Conservation (phyloP, 2,113 vertebrate species). For the Pomatostomus ruficeps region DNA sequence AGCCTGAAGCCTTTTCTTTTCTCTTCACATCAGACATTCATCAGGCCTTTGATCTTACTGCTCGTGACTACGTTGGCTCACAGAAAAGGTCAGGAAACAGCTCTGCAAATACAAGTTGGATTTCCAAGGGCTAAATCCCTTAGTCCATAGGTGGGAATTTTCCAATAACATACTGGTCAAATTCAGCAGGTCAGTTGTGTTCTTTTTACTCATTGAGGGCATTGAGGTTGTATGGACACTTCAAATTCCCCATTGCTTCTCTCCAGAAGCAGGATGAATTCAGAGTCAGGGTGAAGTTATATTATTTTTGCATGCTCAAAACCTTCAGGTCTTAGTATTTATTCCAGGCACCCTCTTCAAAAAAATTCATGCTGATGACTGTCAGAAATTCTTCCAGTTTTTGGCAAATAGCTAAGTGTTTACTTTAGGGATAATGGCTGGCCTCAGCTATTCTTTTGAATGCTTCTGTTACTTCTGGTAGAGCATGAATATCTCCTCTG, state of each 20-base stretch:
- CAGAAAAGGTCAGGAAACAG: slow-evolving; percentile 26
- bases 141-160: neutral
- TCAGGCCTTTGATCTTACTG: slow-evolving; percentile 37
- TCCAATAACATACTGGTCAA: neutral
- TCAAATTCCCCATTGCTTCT: neutral
- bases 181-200: neutral
- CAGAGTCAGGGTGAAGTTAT: neutral
- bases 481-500: neutral
- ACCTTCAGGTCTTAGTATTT: neutral
- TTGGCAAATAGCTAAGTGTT: neutral
- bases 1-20: slow-evolving; percentile 28
- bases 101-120: neutral
- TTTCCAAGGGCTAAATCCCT: neutral
- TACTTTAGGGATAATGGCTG: neutral
- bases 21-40: slow-evolving; percentile 39
- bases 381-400: neutral
- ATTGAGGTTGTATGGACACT: neutral
- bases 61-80: neutral
- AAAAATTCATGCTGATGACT: neutral
- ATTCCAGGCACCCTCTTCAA: neutral
- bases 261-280: neutral
- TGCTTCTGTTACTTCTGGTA: neutral
- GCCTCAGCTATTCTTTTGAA: neutral
- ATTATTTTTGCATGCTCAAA: neutral
- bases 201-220: neutral